phyloP scores from a whole-genome alignment of 2,113 vertebrate genomes.

The Mobula hypostoma region DNA sequence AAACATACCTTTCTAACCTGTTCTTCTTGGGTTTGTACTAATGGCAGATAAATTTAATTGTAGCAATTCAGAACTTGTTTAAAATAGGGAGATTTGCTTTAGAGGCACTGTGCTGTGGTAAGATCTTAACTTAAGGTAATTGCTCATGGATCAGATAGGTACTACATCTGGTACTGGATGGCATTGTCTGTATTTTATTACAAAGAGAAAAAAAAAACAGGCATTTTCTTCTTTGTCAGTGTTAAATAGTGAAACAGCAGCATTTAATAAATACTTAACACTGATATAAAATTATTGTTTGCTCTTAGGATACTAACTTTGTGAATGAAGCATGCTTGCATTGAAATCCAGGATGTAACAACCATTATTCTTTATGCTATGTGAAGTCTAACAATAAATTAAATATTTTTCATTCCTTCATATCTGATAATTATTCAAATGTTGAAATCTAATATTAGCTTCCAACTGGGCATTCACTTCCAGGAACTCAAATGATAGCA shows the following conservation, averaged over 20 bases:
- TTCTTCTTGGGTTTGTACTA: neutral
- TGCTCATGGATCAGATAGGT: neutral
- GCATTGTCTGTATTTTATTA: neutral
- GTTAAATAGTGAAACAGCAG: neutral
- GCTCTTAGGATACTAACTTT: neutral
- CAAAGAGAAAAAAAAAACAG: neutral
- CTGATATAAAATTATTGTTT: neutral
- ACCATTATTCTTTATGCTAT: neutral
- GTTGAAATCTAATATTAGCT: neutral
- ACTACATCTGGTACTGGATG: neutral
- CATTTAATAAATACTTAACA: neutral
- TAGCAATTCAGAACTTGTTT: neutral
- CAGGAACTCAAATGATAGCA: neutral
- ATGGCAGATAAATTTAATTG: neutral
- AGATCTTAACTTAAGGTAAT: neutral
- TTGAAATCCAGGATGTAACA: neutral
- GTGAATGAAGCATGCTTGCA: neutral
- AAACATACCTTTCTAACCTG: neutral
- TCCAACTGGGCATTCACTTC: neutral
- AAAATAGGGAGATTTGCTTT: neutral
- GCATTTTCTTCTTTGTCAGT: neutral
- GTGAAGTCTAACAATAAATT: neutral
- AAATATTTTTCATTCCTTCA: neutral
- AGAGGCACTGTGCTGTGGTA: neutral
- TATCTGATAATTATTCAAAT: neutral